These are phyloP conservation scores for Rana temporaria DNA, from an alignment of 2,113 vertebrate genomes.

Conservation along the genomic window DNA sequence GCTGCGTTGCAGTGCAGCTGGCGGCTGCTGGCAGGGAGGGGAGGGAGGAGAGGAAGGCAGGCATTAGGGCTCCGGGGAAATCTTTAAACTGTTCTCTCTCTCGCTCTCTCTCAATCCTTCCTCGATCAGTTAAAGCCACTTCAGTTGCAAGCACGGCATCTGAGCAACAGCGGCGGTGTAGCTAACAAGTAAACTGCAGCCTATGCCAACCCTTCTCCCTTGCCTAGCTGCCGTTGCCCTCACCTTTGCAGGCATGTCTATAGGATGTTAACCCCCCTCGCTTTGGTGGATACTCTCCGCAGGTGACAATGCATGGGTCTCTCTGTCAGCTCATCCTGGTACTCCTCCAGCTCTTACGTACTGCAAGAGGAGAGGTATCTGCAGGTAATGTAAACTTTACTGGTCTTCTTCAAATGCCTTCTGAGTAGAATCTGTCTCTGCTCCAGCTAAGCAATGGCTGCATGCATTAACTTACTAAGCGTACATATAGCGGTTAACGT, in stretches of 20 bases:
- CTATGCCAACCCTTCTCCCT: neutral
- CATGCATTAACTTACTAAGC: too few relatives aligned
- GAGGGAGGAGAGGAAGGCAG: constrained; percentile 47
- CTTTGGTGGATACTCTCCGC: constrained; percentile 28
- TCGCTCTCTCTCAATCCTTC: constrained; percentile 51
- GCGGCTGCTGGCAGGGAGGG: neutral
- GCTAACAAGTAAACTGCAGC: neutral
- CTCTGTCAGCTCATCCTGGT: constrained; percentile 24
- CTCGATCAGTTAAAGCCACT: constrained; percentile 53
- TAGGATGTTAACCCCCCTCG: constrained; percentile 41
- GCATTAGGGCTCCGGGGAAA: constrained; percentile 57
- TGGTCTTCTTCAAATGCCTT: neutral
- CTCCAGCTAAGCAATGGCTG: too few relatives aligned
- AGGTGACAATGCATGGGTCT: constrained; percentile 46
- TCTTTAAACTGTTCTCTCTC: constrained; percentile 57
- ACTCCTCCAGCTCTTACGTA: constrained; percentile 40
- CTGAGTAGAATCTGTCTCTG: too few relatives aligned
- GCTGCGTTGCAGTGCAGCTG: constrained; percentile 27
- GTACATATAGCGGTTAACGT: too few relatives aligned
- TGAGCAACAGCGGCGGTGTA: constrained; percentile 19
- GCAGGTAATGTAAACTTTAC: constrained; percentile 48
- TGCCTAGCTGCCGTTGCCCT: neutral
- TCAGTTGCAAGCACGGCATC: constrained; percentile 23
- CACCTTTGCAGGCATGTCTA: constrained; percentile 38
- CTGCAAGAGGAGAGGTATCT: constrained; percentile 47